Conservation (phyloP, 2,113 vertebrate genomes). For the Cryptotis parvus region DNA sequence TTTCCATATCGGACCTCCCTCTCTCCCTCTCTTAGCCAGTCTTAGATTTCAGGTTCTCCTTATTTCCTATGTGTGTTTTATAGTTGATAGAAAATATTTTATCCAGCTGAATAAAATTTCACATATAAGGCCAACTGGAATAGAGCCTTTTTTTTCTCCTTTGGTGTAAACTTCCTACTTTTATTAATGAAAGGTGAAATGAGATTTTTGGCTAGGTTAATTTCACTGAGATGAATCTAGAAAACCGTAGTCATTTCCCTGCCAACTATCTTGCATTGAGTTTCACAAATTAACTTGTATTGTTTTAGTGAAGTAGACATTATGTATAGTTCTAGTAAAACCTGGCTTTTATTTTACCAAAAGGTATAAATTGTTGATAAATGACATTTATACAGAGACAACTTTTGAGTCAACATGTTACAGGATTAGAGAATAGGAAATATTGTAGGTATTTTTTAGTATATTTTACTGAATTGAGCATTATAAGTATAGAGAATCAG, state of each 20-base stretch:
- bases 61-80: not conserved
- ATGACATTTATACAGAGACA: not conserved
- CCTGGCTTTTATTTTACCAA: not conserved
- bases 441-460: not conserved
- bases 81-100: not conserved
- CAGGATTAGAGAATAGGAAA: not conserved
- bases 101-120: not conserved
- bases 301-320: not conserved
- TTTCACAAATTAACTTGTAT: not conserved
- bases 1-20: too few relatives aligned
- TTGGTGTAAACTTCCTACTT: not conserved
- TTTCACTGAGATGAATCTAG: conserved; percentile 12
- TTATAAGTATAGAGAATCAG: not conserved
- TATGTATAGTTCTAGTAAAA: not conserved
- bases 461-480: not conserved
- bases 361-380: not conserved
- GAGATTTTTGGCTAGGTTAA: not conserved
- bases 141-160: conserved; percentile 33
- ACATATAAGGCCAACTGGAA: not conserved
- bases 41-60: not conserved
- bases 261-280: conserved; percentile 6
- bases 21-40: not conserved
- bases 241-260: not conserved
- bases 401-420: not conserved
- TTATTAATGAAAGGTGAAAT: conserved; percentile 41